A percentile compares a stretch with the other conserved stretches of the same genome.
phyloP scores from a whole-genome alignment of 2,113 vertebrate genomes.

The Procavia capensis region DNA sequence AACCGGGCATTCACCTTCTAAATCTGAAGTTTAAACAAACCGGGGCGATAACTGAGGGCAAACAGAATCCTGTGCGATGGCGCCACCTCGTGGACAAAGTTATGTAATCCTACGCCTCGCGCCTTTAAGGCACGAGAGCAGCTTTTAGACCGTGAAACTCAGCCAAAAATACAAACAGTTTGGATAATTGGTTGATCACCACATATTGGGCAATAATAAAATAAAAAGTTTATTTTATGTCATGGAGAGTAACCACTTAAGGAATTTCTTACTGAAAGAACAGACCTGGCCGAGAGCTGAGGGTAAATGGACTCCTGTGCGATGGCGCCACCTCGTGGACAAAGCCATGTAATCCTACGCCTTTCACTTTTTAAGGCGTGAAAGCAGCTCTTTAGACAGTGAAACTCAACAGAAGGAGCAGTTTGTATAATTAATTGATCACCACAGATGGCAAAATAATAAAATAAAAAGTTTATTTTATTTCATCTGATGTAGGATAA shows the following conservation, averaged over 20 bases:
- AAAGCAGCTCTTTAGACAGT: background rate
- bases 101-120: background rate
- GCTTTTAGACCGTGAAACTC: background rate
- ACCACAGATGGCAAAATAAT: background rate
- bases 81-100: constrained; percentile 58
- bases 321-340: constrained; percentile 54
- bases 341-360: background rate
- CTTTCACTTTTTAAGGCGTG: background rate
- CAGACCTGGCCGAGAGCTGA: background rate
- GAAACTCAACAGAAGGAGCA: background rate
- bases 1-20: constrained; percentile 17
- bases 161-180: background rate
- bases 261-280: background rate
- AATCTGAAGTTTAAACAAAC: background rate
- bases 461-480: constrained; percentile 37
- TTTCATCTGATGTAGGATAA: background rate
- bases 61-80: background rate
- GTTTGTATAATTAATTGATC: constrained; percentile 11
- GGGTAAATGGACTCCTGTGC: background rate
- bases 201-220: constrained; percentile 6
- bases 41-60: background rate
- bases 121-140: background rate
- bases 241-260: background rate
- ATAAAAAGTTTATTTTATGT: constrained; percentile 29
- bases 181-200: background rate